Percentiles rank a stretch among this genome's conserved stretches.
Conservation (phyloP, 2,888 invertebrate species). For the Julus scanicus region DNA sequence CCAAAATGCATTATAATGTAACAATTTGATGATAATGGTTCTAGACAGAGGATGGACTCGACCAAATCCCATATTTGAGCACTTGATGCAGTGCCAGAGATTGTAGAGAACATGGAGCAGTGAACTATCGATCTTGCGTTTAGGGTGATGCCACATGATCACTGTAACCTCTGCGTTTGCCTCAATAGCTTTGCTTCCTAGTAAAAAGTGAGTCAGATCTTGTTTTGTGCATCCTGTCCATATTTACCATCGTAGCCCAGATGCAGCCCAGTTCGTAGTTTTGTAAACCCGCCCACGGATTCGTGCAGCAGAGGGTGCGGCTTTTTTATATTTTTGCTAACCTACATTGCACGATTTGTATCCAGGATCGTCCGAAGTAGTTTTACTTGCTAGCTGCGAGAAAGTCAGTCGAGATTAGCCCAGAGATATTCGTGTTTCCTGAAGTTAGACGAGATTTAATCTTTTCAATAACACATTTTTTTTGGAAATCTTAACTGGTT, state of each 20-base stretch:
- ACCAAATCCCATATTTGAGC: too few relatives aligned
- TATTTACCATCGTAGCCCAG: background rate
- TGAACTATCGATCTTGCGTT: background rate
- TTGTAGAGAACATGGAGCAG: too few relatives aligned
- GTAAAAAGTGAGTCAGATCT: background rate
- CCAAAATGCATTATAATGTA: too few relatives aligned
- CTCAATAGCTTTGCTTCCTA: background rate
- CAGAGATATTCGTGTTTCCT: background rate
- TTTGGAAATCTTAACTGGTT: background rate
- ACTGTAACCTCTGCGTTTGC: background rate
- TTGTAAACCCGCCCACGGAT: background rate
- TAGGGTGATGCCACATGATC: background rate
- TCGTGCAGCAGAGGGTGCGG: background rate
- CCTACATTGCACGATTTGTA: background rate
- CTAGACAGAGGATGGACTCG: too few relatives aligned
- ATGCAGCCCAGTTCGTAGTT: background rate
- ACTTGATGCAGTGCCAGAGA: background rate
- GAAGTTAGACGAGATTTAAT: background rate
- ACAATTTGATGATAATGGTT: too few relatives aligned
- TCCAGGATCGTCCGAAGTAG: background rate
- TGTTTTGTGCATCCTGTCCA: background rate
- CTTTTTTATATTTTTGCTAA: background rate
- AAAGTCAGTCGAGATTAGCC: background rate
- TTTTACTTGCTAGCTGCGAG: background rate
- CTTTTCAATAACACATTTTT: too few relatives aligned